Base-by-base conservation (phyloP, 1,140 invertebrate species). In the Uloborus diversus region DNA sequence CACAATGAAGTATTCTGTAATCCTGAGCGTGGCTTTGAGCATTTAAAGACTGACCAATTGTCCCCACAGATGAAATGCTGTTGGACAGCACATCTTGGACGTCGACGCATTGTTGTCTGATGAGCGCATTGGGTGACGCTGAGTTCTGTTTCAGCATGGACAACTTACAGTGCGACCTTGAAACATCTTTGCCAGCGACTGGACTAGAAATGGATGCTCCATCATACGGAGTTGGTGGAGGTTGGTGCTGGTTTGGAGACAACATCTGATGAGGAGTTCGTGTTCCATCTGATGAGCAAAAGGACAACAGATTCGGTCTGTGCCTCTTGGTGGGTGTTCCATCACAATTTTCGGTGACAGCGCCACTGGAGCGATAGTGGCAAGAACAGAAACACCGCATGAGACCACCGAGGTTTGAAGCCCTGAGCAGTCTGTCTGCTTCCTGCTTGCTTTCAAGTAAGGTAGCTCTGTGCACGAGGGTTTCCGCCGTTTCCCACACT, bases 401-500 rank as follows among this genome's bases (percentile, higher is more conserved):
- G 0, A 78, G 49, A 4, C 73, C 73, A 13, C 71, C 71, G 2
- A 66, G 37, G 25, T 53, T 73, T 4, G 75, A 69, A 4, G 51
- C 57, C 82, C 94, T 90, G 42, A 96, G 87, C 62, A 97, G 87
- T 83, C 92, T 91, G 13, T 92, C 91, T 32, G 93, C 92, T 86
- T 96, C 95, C 83, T 96, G 94, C 37, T 92, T 89, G 37, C 88
- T 91, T 85, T 98, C 96, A n/a, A 98, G 85, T 9, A 97, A 89
- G 0, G 95, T 96, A n/a, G 96, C 95, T 75, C 95, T 90, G 84
- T 96, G 94, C 1, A 98, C 94, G 76, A 98, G 87, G 0, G 93
- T 93, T 86, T 97, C 96, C 0, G 95, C 93, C 5, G 94, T 94
- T 84, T 96, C 94, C 94, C 93, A 97, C 69, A 96, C 92, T 23